Base-by-base conservation (phyloP, 2,888 invertebrate genomes). In the Mesoligia furuncula region DNA sequence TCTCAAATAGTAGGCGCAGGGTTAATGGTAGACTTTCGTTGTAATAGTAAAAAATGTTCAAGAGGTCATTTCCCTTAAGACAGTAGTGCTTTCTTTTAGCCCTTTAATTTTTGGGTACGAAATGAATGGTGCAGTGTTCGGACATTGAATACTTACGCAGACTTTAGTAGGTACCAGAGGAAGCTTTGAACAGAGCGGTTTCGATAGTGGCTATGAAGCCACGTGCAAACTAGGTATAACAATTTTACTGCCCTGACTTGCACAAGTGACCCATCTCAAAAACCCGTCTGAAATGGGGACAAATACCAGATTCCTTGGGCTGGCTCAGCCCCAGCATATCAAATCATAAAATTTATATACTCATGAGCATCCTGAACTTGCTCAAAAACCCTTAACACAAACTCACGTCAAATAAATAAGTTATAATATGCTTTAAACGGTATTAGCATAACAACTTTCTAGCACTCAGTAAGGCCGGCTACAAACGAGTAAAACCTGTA, bases 381-480 rank as follows among this genome's bases (percentile, higher is more conserved):
- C 45, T 39, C 1, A n/a, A 57, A 2, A 65, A 51, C n/a, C 75
- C 54, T 48, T 75, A 62, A 31, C 36, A 4, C n/a, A 5, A 39
- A 15, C 3, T 13, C 3, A 59, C 27, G 2, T 71, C 3, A 62
- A 73, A 67, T 66, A 70, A 78, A 83, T 81, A 83, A 51, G 59
- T 68, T 48, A 66, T 39, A 64, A 61, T 69, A 48, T 54, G 65
- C 24, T 66, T 17, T 70, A 45, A 75, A 64, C 59, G 31, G 17
- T 70, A 84, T 85, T 85, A 81, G n/a, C 85, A 84, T 85, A 84
- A 81, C 84, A 70, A 84, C 84, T 84, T 85, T 84, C 84, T 84
- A 85, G 68, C 65, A 66, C 80, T 64, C n/a, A 17, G 51, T 77
- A 75, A 85, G 62, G 72, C 65, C 59, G 65, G 51, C 65, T 6